Evolutionary conservation across 2,113 vertebrate genomes (phyloP).

Genomic region (Petrocephalus microphthalmus): DNA sequence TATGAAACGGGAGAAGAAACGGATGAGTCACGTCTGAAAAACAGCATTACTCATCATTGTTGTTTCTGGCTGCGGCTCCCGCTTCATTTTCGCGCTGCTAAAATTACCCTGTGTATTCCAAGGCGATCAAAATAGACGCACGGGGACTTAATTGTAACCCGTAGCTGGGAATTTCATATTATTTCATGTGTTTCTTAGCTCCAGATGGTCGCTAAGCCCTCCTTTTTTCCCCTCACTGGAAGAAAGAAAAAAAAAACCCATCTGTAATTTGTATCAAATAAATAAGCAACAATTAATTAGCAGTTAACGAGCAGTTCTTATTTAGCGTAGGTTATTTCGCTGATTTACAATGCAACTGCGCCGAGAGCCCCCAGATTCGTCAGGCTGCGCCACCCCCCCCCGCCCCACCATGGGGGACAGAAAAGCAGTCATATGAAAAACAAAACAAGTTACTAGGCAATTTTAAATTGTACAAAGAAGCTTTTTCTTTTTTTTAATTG

Average conservation of each 20-base stretch:
- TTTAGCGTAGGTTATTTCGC: not conserved
- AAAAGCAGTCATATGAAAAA: not conserved
- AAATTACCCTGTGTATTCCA: not conserved
- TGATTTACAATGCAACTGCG: not conserved
- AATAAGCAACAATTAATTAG: not conserved
- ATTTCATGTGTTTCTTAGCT: not conserved
- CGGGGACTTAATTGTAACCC: not conserved
- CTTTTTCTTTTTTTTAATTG: not conserved
- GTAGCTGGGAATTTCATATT: not conserved
- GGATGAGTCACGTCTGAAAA: not conserved
- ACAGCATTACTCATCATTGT: not conserved
- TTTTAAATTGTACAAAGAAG: not conserved
- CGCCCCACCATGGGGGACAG: not conserved
- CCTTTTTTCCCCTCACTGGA: not conserved
- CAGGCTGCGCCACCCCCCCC: not conserved
- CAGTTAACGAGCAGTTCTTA: slow-evolving; percentile 1
- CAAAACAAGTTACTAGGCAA: not conserved
- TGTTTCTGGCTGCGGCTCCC: not conserved
- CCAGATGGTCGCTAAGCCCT: slow-evolving; percentile 5
- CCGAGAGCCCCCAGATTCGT: not conserved
- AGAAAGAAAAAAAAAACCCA: not conserved
- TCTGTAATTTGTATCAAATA: slow-evolving; percentile 5
- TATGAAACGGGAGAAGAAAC: not conserved
- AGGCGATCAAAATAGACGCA: not conserved
- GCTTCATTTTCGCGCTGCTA: not conserved